These are phyloP conservation scores for Pycnomerus fuliginosus DNA, from an alignment of 2,888 invertebrate species.

Conservation along the genomic window DNA sequence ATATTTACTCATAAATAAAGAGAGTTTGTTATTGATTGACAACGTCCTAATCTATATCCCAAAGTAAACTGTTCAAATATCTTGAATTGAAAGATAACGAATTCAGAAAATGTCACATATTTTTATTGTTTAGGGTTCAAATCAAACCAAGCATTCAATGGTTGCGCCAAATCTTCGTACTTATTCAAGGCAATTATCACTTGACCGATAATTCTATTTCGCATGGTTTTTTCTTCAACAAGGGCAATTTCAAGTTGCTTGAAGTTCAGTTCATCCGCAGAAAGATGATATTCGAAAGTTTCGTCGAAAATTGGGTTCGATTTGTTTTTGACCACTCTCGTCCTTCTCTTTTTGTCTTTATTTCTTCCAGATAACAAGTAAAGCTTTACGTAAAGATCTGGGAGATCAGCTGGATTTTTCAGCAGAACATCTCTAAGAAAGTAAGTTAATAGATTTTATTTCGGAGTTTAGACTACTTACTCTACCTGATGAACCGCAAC, in stretches of 20 bases:
- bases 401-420: constrained; percentile 79
- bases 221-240: constrained; percentile 71
- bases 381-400: constrained; percentile 87
- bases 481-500: constrained; percentile 84
- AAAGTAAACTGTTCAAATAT: too few relatives aligned
- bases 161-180: constrained; percentile 65
- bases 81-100: too few relatives aligned
- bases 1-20: too few relatives aligned
- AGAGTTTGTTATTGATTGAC: too few relatives aligned
- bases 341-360: constrained; percentile 84
- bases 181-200: constrained; percentile 65
- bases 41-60: too few relatives aligned
- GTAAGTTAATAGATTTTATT: constrained; percentile 1
- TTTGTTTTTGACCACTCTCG: constrained; percentile 72
- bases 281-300: constrained; percentile 84
- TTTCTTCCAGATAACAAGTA: constrained; percentile 80
- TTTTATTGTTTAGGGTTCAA: constrained; percentile 44
- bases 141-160: constrained; percentile 74
- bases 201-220: constrained; percentile 66
- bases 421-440: constrained; percentile 78
- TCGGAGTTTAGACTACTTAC: constrained; percentile 57
- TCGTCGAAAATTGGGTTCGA: constrained; percentile 89
- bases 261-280: constrained; percentile 73
- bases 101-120: constrained; percentile 10
- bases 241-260: constrained; percentile 81